Percentiles rank a stretch among this genome's conserved stretches.
Evolutionary conservation across 1,140 invertebrate genomes (phyloP).

Genomic region (Gonioctena quinquepunctata): DNA sequence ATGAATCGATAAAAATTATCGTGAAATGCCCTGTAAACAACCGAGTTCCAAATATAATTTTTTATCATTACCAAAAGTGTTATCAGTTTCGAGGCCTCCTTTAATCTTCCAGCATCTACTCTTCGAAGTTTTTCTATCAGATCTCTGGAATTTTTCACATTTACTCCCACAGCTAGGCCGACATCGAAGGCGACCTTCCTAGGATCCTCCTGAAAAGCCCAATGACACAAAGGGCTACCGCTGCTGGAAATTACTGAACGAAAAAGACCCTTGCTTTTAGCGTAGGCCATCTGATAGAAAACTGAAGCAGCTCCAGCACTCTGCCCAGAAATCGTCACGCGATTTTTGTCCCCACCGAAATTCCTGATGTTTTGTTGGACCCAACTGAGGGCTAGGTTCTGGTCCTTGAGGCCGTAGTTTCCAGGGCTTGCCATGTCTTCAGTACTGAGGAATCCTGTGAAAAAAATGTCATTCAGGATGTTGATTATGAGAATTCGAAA

Average conservation of each 20-base stretch:
- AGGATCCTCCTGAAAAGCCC: constrained; percentile 22
- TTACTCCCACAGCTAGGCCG: constrained; percentile 11
- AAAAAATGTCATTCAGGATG: too few species aligned
- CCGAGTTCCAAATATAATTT: background rate
- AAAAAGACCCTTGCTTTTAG: background rate
- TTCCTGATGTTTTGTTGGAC: constrained; percentile 14
- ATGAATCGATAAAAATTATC: too few species aligned
- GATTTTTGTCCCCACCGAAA: constrained; percentile 12
- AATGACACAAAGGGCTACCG: constrained; percentile 26
- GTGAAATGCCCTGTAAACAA: background rate
- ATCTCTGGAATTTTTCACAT: constrained; percentile 16
- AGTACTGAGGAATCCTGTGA: constrained; percentile 31
- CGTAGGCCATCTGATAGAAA: background rate
- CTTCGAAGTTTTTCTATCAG: constrained; percentile 14
- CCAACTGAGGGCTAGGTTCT: constrained; percentile 5
- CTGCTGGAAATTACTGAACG: constrained; percentile 22
- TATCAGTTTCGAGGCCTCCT: background rate
- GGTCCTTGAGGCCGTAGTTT: constrained; percentile 23
- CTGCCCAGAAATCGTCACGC: constrained; percentile 12
- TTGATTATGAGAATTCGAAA: too few species aligned
- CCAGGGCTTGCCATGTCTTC: constrained; percentile 13
- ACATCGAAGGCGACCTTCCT: constrained; percentile 20
- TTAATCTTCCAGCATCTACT: constrained; percentile 1
- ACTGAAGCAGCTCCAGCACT: constrained; percentile 10
- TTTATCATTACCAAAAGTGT: constrained; percentile 8